A percentile compares a stretch with the other conserved stretches of the same genome.
Evolutionary conservation across 2,888 invertebrate species (phyloP).

Genomic region (Aspidiotus rigidus): DNA sequence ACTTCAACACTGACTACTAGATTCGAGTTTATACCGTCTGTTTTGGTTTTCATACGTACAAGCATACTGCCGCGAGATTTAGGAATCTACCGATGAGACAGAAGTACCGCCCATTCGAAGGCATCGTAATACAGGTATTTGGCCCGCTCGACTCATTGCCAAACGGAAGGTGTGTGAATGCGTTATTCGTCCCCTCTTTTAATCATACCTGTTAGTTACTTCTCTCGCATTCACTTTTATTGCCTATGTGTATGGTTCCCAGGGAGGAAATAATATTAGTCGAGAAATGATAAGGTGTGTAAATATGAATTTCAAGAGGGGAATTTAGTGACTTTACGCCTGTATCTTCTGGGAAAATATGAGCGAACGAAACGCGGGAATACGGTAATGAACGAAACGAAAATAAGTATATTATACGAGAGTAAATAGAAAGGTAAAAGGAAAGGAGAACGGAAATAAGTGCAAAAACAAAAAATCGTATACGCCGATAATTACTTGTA

Average conservation of each 20-base stretch:
- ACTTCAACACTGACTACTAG: no score
- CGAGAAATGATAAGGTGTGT: background rate
- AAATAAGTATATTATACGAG: background rate
- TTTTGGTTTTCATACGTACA: no score
- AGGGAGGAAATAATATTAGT: no score
- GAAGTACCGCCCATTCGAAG: no score
- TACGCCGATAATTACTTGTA: background rate
- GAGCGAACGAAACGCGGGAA: background rate
- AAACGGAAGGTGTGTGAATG: no score
- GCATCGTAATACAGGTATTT: no score
- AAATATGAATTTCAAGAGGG: background rate
- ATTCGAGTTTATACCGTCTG: no score
- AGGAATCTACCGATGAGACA: no score
- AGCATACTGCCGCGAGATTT: no score
- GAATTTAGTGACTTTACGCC: background rate
- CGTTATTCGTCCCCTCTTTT: conserved; percentile 4
- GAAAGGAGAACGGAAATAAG: conserved; percentile 2
- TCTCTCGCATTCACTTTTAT: no score
- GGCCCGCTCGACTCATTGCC: no score
- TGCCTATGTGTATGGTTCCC: no score
- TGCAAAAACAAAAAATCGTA: background rate
- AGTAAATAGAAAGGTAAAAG: background rate
- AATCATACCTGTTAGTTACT: background rate
- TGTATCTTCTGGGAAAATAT: background rate
- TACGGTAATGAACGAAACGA: background rate